Evolutionary conservation across 2,113 vertebrate species (phyloP).

Genomic region (Lampris incognitus): DNA sequence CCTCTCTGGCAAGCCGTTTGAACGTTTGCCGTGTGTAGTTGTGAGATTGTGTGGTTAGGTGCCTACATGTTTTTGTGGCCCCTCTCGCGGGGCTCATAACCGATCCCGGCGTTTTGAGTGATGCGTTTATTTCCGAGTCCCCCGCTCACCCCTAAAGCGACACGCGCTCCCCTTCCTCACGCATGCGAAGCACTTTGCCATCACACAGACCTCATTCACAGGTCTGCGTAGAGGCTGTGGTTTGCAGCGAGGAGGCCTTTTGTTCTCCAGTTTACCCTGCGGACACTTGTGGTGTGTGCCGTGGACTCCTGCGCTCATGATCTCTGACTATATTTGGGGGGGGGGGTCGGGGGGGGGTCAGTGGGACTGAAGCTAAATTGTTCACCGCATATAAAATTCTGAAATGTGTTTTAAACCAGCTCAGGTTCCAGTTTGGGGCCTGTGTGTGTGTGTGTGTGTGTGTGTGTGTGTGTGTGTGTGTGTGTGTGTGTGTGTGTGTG

Average conservation of each 20-base stretch:
- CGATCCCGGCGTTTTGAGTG: slow-evolving; percentile 67
- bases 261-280: too few relatives aligned
- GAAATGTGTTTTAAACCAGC: too few relatives aligned
- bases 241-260: too few relatives aligned
- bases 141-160: slow-evolving; percentile 56
- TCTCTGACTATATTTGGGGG: too few relatives aligned
- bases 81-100: slow-evolving; percentile 64
- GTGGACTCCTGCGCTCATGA: too few relatives aligned
- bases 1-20: slow-evolving; percentile 51
- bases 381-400: too few relatives aligned
- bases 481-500: too few relatives aligned
- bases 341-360: background rate
- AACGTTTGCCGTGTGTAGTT: slow-evolving; percentile 48
- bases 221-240: too few relatives aligned
- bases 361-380: background rate
- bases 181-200: slow-evolving; percentile 46
- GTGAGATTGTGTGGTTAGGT: slow-evolving; percentile 51
- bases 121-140: slow-evolving; percentile 64
- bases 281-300: too few relatives aligned
- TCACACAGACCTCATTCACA: slow-evolving; percentile 47
- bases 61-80: slow-evolving; percentile 16
- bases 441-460: too few relatives aligned
- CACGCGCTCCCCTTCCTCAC: slow-evolving; percentile 53
- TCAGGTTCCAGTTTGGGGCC: too few relatives aligned
- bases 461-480: too few relatives aligned